Evolutionary conservation across 2,888 invertebrate genomes (phyloP), one percentile per base, ranked within the genome.

Genomic region (Drosophila multiciliata): DNA sequence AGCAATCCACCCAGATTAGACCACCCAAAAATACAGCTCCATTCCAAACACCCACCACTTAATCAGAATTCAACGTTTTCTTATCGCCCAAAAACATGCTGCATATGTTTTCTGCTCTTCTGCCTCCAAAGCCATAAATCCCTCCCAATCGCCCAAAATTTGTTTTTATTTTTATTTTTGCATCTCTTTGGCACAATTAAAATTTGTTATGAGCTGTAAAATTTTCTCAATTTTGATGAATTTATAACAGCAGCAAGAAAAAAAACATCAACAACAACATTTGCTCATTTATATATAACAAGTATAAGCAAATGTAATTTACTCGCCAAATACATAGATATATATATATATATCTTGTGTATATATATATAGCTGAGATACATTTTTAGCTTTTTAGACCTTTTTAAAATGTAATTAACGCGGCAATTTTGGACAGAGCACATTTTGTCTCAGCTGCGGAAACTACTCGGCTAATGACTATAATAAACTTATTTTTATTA

Each of bases 141-240:
- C n/a, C 42, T 29, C 29, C 29, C 29, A 29, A 29, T 29, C 29
- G 6, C 6, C 29, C 29, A 29, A 29, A 29, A 29, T 29, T 29
- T 29, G 29, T 29, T 29, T 6, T 29, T 29, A 29, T 29, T 40
- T 45, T 42, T 52, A 38, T 55, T 53, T 61, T 65, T 63, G 29
- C 20, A 32, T 35, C 68, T 71, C 89, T 73, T 89, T 88, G 73
- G 90, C 75, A 69, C 70, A 87, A 82, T 87, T 87, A 75, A 86
- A 76, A 78, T 76, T 70, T 80, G 45, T 87, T 82, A 87, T 85
- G 86, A 87, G 83, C 90, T 87, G 91, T 90, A 90, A 85, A 90
- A 75, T 78, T 78, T 84, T 82, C 66, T 84, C 69, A 76, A 90
- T 82, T 83, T 80, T 90, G 88, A 89, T 80, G 90, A 80, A 87